phyloP scores from a whole-genome alignment of 2,888 invertebrate genomes.

The Dryocosmus kuriphilus region DNA sequence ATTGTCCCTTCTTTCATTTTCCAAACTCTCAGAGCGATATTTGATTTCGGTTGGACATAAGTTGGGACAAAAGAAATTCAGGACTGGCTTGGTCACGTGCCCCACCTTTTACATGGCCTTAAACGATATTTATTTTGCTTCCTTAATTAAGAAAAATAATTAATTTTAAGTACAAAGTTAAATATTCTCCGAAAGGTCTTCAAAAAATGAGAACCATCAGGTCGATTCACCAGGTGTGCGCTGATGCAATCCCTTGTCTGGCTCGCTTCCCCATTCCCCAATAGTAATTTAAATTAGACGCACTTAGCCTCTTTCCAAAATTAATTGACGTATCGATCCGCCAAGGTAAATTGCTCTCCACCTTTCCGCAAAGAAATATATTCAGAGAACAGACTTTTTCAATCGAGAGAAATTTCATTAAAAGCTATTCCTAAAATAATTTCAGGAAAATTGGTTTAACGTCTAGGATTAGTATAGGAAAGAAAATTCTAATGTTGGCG shows the following conservation, averaged over 20 bases:
- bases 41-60: no score
- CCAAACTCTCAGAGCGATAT: no score
- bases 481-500: no score
- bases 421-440: no score
- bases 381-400: slow-evolving; percentile 3
- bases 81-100: no score
- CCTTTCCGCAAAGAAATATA: not conserved
- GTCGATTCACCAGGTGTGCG: slow-evolving; percentile 51
- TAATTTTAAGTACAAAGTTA: not conserved
- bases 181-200: not conserved
- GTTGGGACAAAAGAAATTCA: no score
- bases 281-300: slow-evolving; percentile 62
- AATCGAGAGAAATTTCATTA: not conserved
- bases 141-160: not conserved
- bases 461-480: no score
- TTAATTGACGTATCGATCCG: slow-evolving; percentile 69
- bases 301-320: slow-evolving; percentile 66
- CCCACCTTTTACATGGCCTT: no score
- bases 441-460: no score
- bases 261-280: slow-evolving; percentile 48
- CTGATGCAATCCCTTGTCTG: slow-evolving; percentile 27
- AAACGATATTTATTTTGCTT: not conserved
- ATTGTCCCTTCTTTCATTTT: no score
- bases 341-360: slow-evolving; percentile 11
- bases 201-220: slow-evolving; percentile 21